These are phyloP conservation scores for Uromys caudimaculatus DNA, from an alignment of 2,797 vertebrate genomes.

Conservation along the genomic window DNA sequence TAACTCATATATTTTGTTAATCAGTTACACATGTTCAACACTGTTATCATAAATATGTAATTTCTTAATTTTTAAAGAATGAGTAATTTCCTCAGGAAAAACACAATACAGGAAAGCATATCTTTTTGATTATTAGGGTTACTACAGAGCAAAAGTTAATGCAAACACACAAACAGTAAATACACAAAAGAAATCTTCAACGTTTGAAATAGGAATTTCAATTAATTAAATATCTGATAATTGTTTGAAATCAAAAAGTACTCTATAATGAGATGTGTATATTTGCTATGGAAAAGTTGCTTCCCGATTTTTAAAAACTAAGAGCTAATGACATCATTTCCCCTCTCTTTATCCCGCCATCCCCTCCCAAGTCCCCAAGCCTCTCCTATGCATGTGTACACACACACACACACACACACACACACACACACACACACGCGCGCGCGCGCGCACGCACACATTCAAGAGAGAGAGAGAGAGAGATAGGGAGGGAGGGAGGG, in stretches of 20 bases:
- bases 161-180: not conserved
- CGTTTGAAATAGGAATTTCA: not conserved
- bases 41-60: not conserved
- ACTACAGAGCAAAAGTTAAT: not conserved
- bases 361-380: not conserved
- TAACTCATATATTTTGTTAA: not conserved
- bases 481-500: not conserved
- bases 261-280: not conserved
- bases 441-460: no score
- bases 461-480: not conserved
- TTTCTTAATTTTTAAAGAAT: not conserved
- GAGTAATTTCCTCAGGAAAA: conserved; percentile 22
- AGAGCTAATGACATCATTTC: not conserved
- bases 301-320: not conserved
- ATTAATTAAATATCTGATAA: not conserved
- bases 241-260: not conserved
- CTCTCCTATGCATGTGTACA: not conserved
- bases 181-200: not conserved
- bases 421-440: no score
- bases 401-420: not conserved
- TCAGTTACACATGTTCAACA: not conserved
- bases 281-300: not conserved
- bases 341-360: not conserved
- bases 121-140: not conserved
- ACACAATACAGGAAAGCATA: not conserved